Evolutionary conservation across 2,888 invertebrate genomes (phyloP).

Genomic region (Brenthis ino): DNA sequence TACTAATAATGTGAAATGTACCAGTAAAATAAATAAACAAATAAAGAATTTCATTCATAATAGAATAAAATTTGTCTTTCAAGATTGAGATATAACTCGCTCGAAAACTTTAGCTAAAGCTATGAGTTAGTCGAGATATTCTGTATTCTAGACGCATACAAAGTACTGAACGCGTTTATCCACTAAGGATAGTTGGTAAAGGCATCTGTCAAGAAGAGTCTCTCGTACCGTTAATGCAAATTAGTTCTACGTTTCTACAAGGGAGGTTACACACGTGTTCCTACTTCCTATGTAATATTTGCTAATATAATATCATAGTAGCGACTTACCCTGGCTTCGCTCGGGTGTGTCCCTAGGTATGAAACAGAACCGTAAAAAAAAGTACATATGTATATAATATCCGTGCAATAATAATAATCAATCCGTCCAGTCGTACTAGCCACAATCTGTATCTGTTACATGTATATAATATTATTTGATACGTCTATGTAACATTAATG

Average conservation of each 20-base stretch:
- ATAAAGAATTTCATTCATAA: background rate
- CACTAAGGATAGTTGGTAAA: slow-evolving; percentile 30
- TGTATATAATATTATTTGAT: no score
- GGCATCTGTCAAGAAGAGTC: slow-evolving; percentile 31
- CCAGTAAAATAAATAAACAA: no score
- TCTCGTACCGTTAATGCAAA: slow-evolving; percentile 30
- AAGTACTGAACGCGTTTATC: slow-evolving; percentile 24
- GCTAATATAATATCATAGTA: background rate
- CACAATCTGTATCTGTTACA: no score
- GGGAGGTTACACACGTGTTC: background rate
- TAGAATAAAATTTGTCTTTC: background rate
- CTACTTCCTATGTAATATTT: background rate
- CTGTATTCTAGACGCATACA: slow-evolving; percentile 29
- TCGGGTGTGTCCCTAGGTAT: no score
- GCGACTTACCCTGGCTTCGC: no score
- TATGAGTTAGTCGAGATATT: slow-evolving; percentile 1
- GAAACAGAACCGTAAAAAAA: no score
- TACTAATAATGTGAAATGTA: no score
- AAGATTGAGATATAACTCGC: background rate
- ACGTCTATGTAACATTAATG: no score
- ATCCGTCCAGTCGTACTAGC: no score
- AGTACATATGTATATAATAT: no score
- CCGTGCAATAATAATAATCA: no score
- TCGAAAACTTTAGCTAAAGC: slow-evolving; percentile 2
- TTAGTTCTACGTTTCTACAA: slow-evolving; percentile 23